Evolutionary conservation across 2,888 invertebrate species (phyloP).

Genomic region (Pseudococcus longispinus): DNA sequence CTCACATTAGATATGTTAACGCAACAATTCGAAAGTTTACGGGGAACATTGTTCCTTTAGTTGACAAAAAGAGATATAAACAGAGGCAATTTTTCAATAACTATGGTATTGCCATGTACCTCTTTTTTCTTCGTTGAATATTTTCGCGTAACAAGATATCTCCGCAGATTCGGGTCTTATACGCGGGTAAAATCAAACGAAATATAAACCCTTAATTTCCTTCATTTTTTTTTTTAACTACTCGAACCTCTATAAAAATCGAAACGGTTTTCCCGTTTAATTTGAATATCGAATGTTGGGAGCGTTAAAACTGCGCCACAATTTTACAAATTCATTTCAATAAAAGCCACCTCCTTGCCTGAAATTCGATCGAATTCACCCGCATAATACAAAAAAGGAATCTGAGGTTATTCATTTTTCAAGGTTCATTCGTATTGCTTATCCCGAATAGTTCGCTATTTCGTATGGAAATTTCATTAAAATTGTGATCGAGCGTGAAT

Average conservation of each 20-base stretch:
- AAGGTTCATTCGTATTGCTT: constrained; percentile 1
- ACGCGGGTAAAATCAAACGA: not conserved
- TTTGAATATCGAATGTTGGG: constrained; percentile 12
- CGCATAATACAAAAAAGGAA: constrained; percentile 12
- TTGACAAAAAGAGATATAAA: too few species aligned
- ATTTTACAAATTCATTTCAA: constrained; percentile 28
- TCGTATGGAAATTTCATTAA: constrained; percentile 28
- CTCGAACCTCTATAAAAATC: not conserved
- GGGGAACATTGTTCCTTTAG: too few species aligned
- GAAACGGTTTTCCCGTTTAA: constrained; percentile 17
- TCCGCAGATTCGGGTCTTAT: not conserved
- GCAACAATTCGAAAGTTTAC: too few species aligned
- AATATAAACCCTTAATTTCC: not conserved
- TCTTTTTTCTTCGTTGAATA: too few species aligned
- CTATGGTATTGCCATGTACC: too few species aligned
- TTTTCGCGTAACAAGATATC: too few species aligned
- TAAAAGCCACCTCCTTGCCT: not conserved
- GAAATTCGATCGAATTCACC: constrained; percentile 25
- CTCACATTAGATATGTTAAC: too few species aligned
- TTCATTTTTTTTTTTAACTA: not conserved
- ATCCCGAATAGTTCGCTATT: not conserved
- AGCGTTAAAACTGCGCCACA: constrained; percentile 28
- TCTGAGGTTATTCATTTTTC: constrained; percentile 30
- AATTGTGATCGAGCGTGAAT: constrained; percentile 24
- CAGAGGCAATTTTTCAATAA: too few species aligned